Base-by-base conservation (phyloP, 2,113 vertebrate species). In the Abramis brama region DNA sequence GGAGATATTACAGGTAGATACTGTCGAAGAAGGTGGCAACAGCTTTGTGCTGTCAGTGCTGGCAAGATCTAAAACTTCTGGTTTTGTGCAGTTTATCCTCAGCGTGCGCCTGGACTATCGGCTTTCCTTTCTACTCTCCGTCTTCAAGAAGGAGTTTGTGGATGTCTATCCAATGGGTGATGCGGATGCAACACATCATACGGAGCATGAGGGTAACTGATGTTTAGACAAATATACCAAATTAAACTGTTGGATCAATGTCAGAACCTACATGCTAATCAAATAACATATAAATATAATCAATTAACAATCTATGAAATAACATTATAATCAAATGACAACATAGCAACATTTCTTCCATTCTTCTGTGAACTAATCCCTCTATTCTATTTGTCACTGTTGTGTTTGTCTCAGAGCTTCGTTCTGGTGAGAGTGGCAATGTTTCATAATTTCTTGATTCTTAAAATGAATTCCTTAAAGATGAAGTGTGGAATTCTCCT, bases 111-210 rank as follows among this genome's bases (percentile, higher is more conserved):
- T 99, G 91, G 98, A 99, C 92, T 99, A 99, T 91, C 97, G 98
- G 60, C 95, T 99, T 73, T 99, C 98, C 88, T 99, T 97, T 93
- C 93, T 99, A 90, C 96, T 99, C 21, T 99, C 98, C 0, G 96
- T 98, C 77, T 99, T 99, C 88, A 99, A 99, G 94, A 99, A 99
- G 92, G 97, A 99, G 92, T 99, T 99, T 91, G 97, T 97, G 86
- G 98, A 98, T 2, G 96, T 98, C 88, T 98, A 98, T 73, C 97
- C 97, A 11, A 97, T 98, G 97, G 97, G 95, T 86, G 97, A 99
- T 79, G 97, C 97, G 0, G 98, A 99, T 0, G 97, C 98, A 82
- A 98, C 97, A 0, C 96, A 97, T 2, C 95, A 96, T 68, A 93
- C 96, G 85, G 98, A 99, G 87, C 95, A 95, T 2, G 93, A 96